Evolutionary conservation across 2,888 invertebrate genomes (phyloP).

Genomic region (Andricus curvator): DNA sequence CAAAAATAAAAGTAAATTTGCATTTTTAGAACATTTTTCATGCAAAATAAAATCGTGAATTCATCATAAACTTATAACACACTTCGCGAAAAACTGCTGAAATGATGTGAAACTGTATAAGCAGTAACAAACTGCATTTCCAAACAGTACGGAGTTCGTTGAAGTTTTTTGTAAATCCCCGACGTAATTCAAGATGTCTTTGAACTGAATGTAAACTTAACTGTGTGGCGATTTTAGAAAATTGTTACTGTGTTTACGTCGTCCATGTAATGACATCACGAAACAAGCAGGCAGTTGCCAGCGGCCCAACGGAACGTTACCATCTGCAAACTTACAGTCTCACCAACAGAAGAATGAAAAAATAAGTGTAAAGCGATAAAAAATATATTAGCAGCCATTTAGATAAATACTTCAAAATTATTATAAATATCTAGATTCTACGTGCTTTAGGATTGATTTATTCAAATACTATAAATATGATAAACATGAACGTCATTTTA

Average conservation of each 20-base stretch:
- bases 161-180: neutral
- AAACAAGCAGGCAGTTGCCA: no score
- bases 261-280: no score
- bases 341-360: neutral
- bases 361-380: neutral
- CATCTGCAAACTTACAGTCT: neutral
- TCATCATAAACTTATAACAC: neutral
- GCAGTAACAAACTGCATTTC: neutral
- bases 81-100: neutral
- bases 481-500: no score
- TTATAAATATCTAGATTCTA: neutral
- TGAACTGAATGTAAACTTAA: no score
- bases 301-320: neutral
- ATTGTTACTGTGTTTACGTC: no score
- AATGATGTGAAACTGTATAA: neutral
- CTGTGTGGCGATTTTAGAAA: no score
- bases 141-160: neutral
- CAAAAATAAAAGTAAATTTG: neutral
- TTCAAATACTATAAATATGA: neutral
- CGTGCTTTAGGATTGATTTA: neutral
- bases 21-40: neutral
- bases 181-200: neutral
- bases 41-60: neutral
- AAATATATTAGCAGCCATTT: neutral
- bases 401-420: neutral